Evolutionary conservation across 2,797 vertebrate genomes (phyloP), one percentile per base, ranked within the genome.

Genomic region (Capromys pilorides): DNA sequence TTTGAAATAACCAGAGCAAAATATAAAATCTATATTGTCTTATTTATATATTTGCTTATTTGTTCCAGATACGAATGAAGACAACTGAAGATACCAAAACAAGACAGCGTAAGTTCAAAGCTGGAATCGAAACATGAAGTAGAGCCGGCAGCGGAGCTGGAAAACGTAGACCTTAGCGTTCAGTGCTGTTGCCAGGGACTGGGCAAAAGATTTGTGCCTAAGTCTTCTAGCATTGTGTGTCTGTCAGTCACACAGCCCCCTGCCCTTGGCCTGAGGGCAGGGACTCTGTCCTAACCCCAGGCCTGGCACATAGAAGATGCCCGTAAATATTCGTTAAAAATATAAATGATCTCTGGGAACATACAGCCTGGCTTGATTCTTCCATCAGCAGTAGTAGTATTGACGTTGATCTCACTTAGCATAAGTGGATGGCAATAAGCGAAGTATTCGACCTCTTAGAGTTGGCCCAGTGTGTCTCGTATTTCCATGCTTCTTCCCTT

Each of bases 41-140:
- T 57, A 91, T 59, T 69, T 95, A 91, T 11, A 14, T 94, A 78
- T 86, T 69, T 87, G 18, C 91, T 96, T 88, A 71, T 39, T 88
- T 84, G 11, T 49, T 89, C 18, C 57, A 84, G 71, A 85, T 93
- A 91, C 88, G 86, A 33, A 19, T 73, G 54, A 90, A 79, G 57
- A 79, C 11, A 39, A 21, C 66, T 92, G 90, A 89, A 81, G 51
- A 78, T 36, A 75, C 36, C 83, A 88, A 86, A 87, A 61, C 6
- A 21, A 91, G 36, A 57, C 6, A 14, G 9, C 59, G 13, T 90
- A 59, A 73, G 26, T 67, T 33, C n/a, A 92, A 66, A 94, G 33
- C 59, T 9, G 26, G 64, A 88, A 73, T 10, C 45, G 19, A 91
- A 86, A 49, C 59, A n/a, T 31, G 31, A 88, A 83, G 16, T 59